A percentile compares a stretch with the other conserved stretches of the same genome.
Conservation (phyloP, 2,888 invertebrate genomes). For the Orthosia incerta region DNA sequence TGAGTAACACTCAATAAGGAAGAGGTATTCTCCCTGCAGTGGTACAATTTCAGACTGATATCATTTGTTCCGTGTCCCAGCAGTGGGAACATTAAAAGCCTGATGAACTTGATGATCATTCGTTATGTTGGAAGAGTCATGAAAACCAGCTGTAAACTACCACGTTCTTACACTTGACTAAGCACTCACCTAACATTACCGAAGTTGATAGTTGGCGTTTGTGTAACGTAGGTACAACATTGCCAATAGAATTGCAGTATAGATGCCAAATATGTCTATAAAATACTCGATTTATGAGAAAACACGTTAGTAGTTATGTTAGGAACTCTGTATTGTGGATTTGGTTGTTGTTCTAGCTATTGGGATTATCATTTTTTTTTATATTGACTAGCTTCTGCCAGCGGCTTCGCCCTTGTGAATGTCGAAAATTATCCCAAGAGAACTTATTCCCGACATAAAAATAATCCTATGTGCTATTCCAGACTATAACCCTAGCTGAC, state of each 20-base stretch:
- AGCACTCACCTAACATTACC: constrained; percentile 29
- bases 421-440: no score
- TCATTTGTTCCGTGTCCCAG: no score
- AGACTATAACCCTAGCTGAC: no score
- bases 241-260: constrained; percentile 44
- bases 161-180: constrained; percentile 19
- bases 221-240: constrained; percentile 7
- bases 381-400: no score
- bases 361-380: background rate
- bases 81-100: no score
- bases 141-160: constrained; percentile 22
- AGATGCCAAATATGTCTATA: constrained; percentile 41
- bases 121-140: background rate
- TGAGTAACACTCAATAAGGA: background rate
- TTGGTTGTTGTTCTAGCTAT: background rate
- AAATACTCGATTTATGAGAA: constrained; percentile 32
- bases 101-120: background rate
- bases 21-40: background rate
- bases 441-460: no score
- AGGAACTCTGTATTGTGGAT: background rate
- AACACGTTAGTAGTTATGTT: constrained; percentile 4
- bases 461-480: no score
- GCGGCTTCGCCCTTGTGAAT: no score
- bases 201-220: constrained; percentile 21
- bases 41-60: no score